Percentiles rank a stretch among this genome's conserved stretches.
phyloP scores from a whole-genome alignment of 2,888 invertebrate species.

The Entomobrya multifasciata region DNA sequence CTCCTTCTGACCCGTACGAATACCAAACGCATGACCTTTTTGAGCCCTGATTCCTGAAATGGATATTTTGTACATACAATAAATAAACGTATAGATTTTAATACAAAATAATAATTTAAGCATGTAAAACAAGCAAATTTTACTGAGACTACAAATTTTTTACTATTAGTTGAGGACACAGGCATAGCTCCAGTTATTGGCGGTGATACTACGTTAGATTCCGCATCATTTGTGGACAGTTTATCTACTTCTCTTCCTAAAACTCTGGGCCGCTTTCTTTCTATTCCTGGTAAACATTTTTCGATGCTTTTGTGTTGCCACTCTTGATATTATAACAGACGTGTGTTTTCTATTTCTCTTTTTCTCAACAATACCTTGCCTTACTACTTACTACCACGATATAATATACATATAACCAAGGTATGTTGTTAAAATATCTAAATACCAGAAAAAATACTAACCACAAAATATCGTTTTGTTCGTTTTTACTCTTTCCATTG shows the following conservation, averaged over 20 bases:
- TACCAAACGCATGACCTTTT: no score
- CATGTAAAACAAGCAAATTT: no score
- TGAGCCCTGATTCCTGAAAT: no score
- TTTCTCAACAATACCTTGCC: not conserved
- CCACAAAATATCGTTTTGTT: slow-evolving; percentile 8
- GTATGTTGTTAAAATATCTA: slow-evolving; percentile 7
- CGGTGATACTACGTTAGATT: slow-evolving; percentile 71
- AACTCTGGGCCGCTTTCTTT: slow-evolving; percentile 85
- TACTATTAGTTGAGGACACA: slow-evolving; percentile 78
- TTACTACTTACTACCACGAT: not conserved
- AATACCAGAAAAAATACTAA: not conserved
- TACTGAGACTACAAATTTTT: no score
- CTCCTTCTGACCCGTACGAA: no score
- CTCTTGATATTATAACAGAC: not conserved
- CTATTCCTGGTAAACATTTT: slow-evolving; percentile 83
- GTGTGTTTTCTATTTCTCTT: slow-evolving; percentile 2
- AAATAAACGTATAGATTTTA: no score
- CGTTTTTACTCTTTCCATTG: not conserved
- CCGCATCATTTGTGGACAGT: slow-evolving; percentile 71
- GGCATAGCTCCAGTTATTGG: slow-evolving; percentile 38
- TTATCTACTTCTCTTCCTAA: slow-evolving; percentile 78
- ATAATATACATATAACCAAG: not conserved
- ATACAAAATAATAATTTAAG: no score
- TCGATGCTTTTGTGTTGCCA: slow-evolving; percentile 48
- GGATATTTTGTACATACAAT: no score